Evolutionary conservation across 2,888 invertebrate species (phyloP).

Genomic region (Caenorhabditis sulstoni): DNA sequence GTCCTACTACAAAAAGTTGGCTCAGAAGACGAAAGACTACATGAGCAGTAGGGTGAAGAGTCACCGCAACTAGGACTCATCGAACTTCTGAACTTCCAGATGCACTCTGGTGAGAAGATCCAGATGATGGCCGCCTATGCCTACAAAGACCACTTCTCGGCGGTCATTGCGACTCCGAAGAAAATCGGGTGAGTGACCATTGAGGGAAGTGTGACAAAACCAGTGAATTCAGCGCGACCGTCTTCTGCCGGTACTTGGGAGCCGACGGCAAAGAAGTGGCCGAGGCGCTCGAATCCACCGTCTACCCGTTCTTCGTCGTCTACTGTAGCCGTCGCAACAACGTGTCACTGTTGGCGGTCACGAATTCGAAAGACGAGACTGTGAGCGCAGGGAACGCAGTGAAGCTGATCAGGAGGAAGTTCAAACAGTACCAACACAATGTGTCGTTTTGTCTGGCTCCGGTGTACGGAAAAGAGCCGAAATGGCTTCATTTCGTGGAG

Average conservation of each 20-base stretch:
- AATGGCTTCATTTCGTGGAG: conserved; percentile 56
- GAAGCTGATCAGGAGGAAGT: conserved; percentile 33
- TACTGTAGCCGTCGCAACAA: conserved; percentile 48
- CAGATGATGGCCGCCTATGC: conserved; percentile 43
- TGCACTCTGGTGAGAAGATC: conserved; percentile 11
- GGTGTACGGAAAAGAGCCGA: conserved; percentile 54
- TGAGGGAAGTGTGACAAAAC: neutral
- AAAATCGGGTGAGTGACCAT: conserved; percentile 18
- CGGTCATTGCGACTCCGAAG: conserved; percentile 19
- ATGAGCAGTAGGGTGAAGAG: conserved; percentile 26
- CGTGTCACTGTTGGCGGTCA: conserved; percentile 26
- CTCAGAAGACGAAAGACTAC: neutral
- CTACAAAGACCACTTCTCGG: conserved; percentile 55
- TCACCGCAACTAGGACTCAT: too few species aligned
- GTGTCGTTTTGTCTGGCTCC: conserved; percentile 53
- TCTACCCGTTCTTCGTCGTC: conserved; percentile 54
- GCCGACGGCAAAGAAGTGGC: conserved; percentile 40
- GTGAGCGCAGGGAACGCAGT: conserved; percentile 26
- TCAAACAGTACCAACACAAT: conserved; percentile 52
- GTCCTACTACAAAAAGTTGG: conserved; percentile 35
- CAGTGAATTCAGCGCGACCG: conserved; percentile 8
- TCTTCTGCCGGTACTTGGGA: conserved; percentile 46
- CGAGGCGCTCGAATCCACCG: conserved; percentile 26
- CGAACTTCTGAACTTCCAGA: conserved; percentile 18
- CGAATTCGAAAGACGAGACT: conserved; percentile 14